Evolutionary conservation across 2,113 vertebrate species (phyloP).

Genomic region (Rhodinocichla rosea): DNA sequence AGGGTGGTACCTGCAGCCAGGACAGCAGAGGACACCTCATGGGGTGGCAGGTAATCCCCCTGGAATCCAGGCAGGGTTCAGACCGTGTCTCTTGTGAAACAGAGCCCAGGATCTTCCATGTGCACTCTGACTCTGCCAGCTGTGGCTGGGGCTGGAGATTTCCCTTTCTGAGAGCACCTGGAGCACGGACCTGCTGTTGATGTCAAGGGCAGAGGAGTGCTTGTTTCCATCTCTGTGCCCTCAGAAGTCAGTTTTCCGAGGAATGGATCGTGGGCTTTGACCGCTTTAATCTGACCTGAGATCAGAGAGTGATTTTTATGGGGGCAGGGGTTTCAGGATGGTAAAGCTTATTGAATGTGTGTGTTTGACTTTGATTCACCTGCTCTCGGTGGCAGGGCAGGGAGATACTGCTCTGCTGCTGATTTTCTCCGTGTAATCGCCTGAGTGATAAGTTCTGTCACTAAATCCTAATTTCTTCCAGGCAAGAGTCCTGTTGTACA

Average conservation of each 20-base stretch:
- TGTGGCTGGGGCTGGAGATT: background rate
- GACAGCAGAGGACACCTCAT: background rate
- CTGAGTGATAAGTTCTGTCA: background rate
- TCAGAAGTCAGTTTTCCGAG: background rate
- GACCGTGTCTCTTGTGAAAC: rapidly evolving
- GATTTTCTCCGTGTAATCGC: background rate
- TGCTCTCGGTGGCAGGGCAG: background rate
- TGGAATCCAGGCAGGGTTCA: background rate
- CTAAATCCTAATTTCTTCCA: background rate
- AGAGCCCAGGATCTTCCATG: background rate
- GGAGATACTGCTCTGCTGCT: background rate
- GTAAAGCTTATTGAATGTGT: background rate
- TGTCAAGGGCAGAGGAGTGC: background rate
- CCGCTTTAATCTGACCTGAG: background rate
- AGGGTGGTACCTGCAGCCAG: background rate
- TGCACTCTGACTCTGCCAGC: rapidly evolving
- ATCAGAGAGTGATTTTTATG: background rate
- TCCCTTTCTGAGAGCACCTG: background rate
- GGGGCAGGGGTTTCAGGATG: background rate
- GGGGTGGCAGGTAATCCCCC: background rate
- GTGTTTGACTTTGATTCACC: background rate
- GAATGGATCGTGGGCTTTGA: background rate
- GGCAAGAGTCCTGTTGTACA: background rate
- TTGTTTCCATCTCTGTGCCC: background rate
- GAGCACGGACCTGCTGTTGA: background rate